Evolutionary conservation across 2,113 vertebrate species (phyloP).

Genomic region (Spea multiplicata): DNA sequence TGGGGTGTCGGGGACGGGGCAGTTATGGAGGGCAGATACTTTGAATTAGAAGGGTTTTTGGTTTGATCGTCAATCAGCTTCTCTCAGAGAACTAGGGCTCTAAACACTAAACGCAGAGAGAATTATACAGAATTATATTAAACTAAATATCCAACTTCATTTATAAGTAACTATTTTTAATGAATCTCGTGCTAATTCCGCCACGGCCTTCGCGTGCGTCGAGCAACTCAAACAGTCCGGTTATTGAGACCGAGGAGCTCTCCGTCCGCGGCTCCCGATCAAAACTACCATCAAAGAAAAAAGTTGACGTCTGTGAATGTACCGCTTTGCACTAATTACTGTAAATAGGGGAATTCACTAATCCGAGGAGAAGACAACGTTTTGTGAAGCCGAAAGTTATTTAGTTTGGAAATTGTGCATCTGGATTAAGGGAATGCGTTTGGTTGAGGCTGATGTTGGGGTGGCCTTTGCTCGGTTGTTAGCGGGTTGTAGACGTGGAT

Average conservation of each 20-base stretch:
- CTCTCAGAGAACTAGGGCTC: too few relatives aligned
- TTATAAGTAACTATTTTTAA: too few relatives aligned
- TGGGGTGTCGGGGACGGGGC: too few relatives aligned
- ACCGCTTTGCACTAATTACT: conserved; percentile 36
- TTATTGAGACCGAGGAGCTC: neutral
- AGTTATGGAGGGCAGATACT: too few relatives aligned
- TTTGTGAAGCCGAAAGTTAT: neutral
- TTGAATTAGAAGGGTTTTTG: too few relatives aligned
- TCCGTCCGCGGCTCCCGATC: neutral
- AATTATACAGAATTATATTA: too few relatives aligned
- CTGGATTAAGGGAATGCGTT: neutral
- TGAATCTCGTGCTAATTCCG: too few relatives aligned
- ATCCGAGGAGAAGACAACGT: neutral
- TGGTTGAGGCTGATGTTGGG: neutral
- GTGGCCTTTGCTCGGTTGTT: neutral
- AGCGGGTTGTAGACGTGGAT: neutral
- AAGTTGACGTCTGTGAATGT: conserved; percentile 11
- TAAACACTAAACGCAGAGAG: too few relatives aligned
- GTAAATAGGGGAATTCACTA: conserved; percentile 13
- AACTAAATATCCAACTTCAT: too few relatives aligned
- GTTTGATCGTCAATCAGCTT: too few relatives aligned
- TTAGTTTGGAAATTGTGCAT: neutral
- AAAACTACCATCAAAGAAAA: neutral
- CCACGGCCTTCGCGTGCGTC: too few relatives aligned
- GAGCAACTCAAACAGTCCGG: too few relatives aligned